phyloP scores from a whole-genome alignment of 2,113 vertebrate genomes.

The Xenopus borealis region DNA sequence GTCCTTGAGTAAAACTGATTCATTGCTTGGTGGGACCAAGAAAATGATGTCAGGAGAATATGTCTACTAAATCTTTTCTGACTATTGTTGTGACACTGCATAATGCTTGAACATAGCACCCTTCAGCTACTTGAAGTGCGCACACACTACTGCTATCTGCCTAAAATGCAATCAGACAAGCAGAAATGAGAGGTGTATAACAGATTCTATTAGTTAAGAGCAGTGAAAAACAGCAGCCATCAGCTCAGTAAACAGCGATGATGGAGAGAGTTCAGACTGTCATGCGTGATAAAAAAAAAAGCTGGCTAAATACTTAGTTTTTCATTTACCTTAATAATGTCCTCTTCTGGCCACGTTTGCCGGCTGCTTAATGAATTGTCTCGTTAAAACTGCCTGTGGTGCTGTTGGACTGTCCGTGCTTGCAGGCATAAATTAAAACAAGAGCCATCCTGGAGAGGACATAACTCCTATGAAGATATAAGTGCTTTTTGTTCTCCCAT shows the following conservation, averaged over 20 bases:
- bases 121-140: not conserved
- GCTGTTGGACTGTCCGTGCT: slow-evolving; percentile 50
- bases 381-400: slow-evolving; percentile 62
- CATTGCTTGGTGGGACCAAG: too few relatives aligned
- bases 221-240: slow-evolving; percentile 44
- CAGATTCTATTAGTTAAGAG: slow-evolving; percentile 46
- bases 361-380: slow-evolving; percentile 70
- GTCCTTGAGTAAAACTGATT: too few relatives aligned
- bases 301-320: slow-evolving; percentile 68
- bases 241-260: slow-evolving; percentile 62
- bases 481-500: slow-evolving; percentile 53
- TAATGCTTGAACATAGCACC: too few relatives aligned
- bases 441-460: slow-evolving; percentile 52
- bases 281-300: slow-evolving; percentile 66
- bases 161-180: slow-evolving; percentile 16
- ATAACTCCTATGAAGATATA: slow-evolving; percentile 51
- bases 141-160: not conserved
- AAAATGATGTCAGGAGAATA: too few relatives aligned
- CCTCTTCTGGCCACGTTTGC: slow-evolving; percentile 56
- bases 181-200: not conserved
- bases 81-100: too few relatives aligned
- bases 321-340: slow-evolving; percentile 73
- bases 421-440: slow-evolving; percentile 56
- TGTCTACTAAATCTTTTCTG: too few relatives aligned
- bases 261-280: slow-evolving; percentile 54